Evolutionary conservation across 2,797 vertebrate genomes (phyloP).

Genomic region (Ataeniobius toweri): DNA sequence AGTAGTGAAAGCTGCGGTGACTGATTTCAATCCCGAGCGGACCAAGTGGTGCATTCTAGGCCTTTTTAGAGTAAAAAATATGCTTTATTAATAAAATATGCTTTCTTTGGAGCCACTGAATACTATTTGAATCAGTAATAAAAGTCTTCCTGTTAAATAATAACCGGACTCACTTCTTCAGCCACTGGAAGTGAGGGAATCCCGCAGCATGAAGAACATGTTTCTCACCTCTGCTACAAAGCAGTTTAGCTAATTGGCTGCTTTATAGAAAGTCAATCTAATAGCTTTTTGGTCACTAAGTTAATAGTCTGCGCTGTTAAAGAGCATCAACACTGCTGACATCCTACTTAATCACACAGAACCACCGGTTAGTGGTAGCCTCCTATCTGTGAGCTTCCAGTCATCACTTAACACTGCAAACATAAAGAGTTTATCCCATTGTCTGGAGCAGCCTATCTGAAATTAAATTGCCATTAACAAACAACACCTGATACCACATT

Average conservation of each 20-base stretch:
- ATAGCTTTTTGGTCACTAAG: conserved; percentile 76
- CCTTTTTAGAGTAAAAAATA: background rate
- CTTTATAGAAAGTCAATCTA: conserved; percentile 76
- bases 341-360: conserved; percentile 51
- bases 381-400: conserved; percentile 3
- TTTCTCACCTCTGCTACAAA: conserved; percentile 18
- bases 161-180: conserved; percentile 3
- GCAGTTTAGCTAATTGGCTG: conserved; percentile 71
- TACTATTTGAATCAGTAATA: background rate
- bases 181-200: background rate
- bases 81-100: background rate
- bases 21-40: background rate
- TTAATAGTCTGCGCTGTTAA: conserved; percentile 71
- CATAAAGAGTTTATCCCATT: background rate
- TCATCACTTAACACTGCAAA: background rate
- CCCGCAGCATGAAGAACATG: conserved; percentile 2
- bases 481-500: background rate
- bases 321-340: conserved; percentile 55
- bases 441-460: background rate
- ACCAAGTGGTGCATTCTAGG: too few relatives aligned
- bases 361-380: conserved; percentile 47
- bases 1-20: too few relatives aligned
- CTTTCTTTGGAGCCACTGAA: background rate
- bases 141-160: conserved; percentile 5
- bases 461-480: too few relatives aligned